Evolutionary conservation across 2,888 invertebrate species (phyloP), one percentile per base, ranked within the genome.

Genomic region (Dinocampus coccinellae): DNA sequence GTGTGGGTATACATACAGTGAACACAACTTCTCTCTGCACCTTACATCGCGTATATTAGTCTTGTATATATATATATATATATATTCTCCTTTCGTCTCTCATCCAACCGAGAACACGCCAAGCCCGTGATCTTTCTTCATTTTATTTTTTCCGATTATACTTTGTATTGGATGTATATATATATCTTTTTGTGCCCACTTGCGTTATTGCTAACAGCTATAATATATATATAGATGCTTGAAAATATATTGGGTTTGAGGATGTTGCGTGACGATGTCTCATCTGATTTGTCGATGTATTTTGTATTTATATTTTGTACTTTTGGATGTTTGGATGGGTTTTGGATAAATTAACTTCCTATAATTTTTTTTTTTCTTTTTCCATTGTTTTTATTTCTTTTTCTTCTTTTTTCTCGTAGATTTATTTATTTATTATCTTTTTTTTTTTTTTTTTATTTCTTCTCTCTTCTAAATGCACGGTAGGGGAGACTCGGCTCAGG

Each of bases 51-150:
- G 4, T 55, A 7, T 29, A 29, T 7, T 4, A 4, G 29, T 29
- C 36, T 36, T 10, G 7, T 36, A 6, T 36, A 10, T 10, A 36
- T n/a, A n/a, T n/a, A n/a, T n/a, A n/a, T n/a, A n/a, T n/a, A n/a
- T n/a, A n/a, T n/a, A n/a, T 29, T 29, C 76, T 69, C 47, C 78
- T 79, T 79, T 60, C 78, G 78, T 76, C 77, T 78, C 34, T 61
- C 58, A 10, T 42, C n/a, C 47, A 53, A 26, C 26, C 57, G 58
- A 29, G 16, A 57, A 34, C 67, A n/a, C 55, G 39, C 55, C 67
- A 57, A 33, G 6, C 66, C 67, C n/a, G 53, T n/a, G 47, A 36
- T 36, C 61, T 26, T 24, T 42, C 29, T 47, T 47, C 16, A 13
- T 10, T 34, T 33, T 26, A 16, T 42, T 20, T 11, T 20, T 34